Evolutionary conservation across 2,888 invertebrate species (phyloP).

Genomic region (Galerucella calmariensis): DNA sequence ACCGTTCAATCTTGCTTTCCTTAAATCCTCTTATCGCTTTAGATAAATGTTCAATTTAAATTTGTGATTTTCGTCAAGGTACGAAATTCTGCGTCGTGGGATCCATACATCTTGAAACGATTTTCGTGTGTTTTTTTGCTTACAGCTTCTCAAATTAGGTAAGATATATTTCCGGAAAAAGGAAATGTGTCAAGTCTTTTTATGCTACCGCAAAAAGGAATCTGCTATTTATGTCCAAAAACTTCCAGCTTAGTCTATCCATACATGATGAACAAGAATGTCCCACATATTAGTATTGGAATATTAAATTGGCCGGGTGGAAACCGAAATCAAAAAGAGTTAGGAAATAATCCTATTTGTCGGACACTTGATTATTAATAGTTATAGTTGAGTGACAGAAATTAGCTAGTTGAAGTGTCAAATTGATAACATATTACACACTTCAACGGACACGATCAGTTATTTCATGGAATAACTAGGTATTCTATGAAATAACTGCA

Average conservation of each 20-base stretch:
- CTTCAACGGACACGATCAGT: too few species aligned
- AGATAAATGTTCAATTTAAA: conserved; percentile 40
- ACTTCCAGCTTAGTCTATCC: neutral
- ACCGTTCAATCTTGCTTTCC: conserved; percentile 35
- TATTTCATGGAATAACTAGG: too few species aligned
- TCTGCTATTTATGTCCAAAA: neutral
- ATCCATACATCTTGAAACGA: conserved; percentile 23
- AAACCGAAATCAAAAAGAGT: too few species aligned
- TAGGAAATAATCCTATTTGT: too few species aligned
- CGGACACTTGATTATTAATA: too few species aligned
- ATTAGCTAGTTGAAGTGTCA: too few species aligned
- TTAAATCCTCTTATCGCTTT: conserved; percentile 38
- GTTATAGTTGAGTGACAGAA: too few species aligned
- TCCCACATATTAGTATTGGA: too few species aligned
- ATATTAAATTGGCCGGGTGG: too few species aligned
- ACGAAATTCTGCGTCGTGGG: conserved; percentile 20
- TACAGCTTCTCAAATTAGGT: neutral
- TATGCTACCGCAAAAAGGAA: neutral
- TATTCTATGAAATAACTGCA: too few species aligned
- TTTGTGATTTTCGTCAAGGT: conserved; percentile 37
- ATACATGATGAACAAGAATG: too few species aligned
- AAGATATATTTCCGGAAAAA: neutral
- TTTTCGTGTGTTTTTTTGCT: conserved; percentile 26
- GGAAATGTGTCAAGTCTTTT: neutral
- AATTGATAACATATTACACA: too few species aligned